Evolutionary conservation across 92 coral and sea anemone species (phyloP), one percentile per base, ranked within the genome.

Genomic region (Blastomussa wellsi): DNA sequence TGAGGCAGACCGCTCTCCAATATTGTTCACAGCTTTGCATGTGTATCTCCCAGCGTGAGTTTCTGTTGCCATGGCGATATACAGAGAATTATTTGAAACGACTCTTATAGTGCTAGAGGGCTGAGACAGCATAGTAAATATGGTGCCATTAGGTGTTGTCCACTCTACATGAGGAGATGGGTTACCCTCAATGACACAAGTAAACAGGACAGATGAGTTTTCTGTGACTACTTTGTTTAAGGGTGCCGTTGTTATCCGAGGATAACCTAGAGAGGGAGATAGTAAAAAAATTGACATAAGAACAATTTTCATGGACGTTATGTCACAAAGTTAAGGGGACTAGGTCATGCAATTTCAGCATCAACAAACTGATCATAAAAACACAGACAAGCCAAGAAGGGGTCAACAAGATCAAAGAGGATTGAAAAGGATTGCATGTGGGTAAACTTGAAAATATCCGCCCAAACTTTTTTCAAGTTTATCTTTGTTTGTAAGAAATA

Each of bases 11-110:
- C 88, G 71, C 68, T 74, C 85, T 36, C 99, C 99, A 49, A 89
- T 77, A 19, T 86, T 77, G 72, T 94, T 96, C 70, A 76, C 77
- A 16, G 99, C 98, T 16, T 88, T 75, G 70, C 99, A 96, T 20
- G 83, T 88, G 80, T 96, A 96, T 10, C 20, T 89, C 64, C 99
- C 99, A 79, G 89, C 86, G 68, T 91, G 79, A 72, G 68, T 47
- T 51, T 78, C 93, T 74, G 89, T 76, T 17, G 86, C 94, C 78
- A 81, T 87, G 31, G 86, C 79, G 67, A 96, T 88, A 20, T 72
- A 74, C 14, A 96, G 79, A 15, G 99, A 92, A 49, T 96, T 88
- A 85, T 96, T 96, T 14, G 88, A 73, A 78, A 92, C 84, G 68
- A 96, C 95, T 62, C 87, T 89, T 39, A 84, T 72, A 49, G 86